phyloP scores from a whole-genome alignment of 1,140 invertebrate genomes.

The Xylocopa sonorina region DNA sequence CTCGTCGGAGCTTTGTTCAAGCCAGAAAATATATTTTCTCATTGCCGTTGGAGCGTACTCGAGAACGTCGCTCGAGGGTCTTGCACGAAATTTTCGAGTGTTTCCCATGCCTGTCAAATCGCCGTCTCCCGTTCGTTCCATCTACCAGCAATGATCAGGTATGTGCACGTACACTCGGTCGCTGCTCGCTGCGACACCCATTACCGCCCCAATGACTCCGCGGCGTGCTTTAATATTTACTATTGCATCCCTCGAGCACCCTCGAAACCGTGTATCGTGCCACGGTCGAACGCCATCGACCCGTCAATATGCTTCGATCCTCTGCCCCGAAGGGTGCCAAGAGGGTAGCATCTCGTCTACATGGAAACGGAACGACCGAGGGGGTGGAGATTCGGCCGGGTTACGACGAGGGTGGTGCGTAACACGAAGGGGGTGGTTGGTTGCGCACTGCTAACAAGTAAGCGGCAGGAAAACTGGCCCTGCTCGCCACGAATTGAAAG shows the following conservation, averaged over 20 bases:
- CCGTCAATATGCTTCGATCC: conserved; percentile 78
- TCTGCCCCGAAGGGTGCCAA: conserved; percentile 63
- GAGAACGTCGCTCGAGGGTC: conserved; percentile 48
- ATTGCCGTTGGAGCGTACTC: conserved; percentile 46
- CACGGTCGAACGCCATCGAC: conserved; percentile 71
- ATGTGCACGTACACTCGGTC: background rate
- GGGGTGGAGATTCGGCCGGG: background rate
- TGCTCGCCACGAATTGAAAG: conserved; percentile 66
- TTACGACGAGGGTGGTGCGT: conserved; percentile 13
- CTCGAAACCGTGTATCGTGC: conserved; percentile 67
- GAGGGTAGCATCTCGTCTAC: conserved; percentile 54
- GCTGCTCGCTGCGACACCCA: conserved; percentile 71
- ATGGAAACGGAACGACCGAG: background rate
- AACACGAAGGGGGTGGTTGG: conserved; percentile 39
- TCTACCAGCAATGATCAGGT: conserved; percentile 43
- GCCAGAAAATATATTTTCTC: conserved; percentile 44
- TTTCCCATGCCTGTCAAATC: conserved; percentile 74
- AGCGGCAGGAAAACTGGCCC: conserved; percentile 57
- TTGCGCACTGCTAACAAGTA: conserved; percentile 63
- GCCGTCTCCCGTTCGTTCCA: conserved; percentile 58
- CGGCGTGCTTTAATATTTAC: conserved; percentile 77
- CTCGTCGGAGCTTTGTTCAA: conserved; percentile 49
- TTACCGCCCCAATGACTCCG: conserved; percentile 74
- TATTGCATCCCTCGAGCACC: conserved; percentile 72
- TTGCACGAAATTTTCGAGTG: conserved; percentile 58